Base-by-base conservation (phyloP, 2,888 invertebrate species). In the Parelbella ahira region DNA sequence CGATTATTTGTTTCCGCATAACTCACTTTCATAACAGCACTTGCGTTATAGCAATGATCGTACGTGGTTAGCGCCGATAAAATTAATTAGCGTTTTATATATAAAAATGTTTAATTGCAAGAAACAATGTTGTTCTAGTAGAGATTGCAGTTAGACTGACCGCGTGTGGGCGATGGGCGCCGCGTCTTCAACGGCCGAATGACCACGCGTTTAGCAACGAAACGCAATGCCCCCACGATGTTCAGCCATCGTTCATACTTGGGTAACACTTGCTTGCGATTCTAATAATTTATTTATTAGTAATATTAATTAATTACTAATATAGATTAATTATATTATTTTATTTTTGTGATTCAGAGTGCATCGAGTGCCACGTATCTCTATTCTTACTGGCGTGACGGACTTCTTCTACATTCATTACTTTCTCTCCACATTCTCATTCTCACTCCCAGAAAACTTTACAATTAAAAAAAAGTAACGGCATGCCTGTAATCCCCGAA, bases 171-270 rank as follows among this genome's bases (percentile, higher is more conserved):
- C 38, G 21, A 29, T 30, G 28, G 38, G 9, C 29, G 25, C 21
- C 32, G 32, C 58, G 45, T 57, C 60, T 65, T 58, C 60, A 60
- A 47, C 75, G 75, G 70, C 64, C 74, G 72, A 72, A 70, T 79
- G 79, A 63, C 68, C 75, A 72, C 67, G 54, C 61, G 60, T 67
- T 65, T 71, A 61, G 71, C 70, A 74, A 74, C 57, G 62, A 67
- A 56, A 60, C 56, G 63, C 66, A 64, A 66, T 58, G 53, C 60
- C 55, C 21, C 55, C n/a, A 50, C 53, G 57, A 59, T 62, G 56
- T 56, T 59, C 59, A 60, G 18, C 19, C 3, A n/a, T 15, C 23
- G 19, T 39, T 39, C 23, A 37, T 28, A 28, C 28, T 29, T 18
- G 21, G n/a, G 9, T 10, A n/a, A 8, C 13, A n/a, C 9, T 28